phyloP scores from a whole-genome alignment of 2,113 vertebrate genomes.

The Oplegnathus fasciatus region DNA sequence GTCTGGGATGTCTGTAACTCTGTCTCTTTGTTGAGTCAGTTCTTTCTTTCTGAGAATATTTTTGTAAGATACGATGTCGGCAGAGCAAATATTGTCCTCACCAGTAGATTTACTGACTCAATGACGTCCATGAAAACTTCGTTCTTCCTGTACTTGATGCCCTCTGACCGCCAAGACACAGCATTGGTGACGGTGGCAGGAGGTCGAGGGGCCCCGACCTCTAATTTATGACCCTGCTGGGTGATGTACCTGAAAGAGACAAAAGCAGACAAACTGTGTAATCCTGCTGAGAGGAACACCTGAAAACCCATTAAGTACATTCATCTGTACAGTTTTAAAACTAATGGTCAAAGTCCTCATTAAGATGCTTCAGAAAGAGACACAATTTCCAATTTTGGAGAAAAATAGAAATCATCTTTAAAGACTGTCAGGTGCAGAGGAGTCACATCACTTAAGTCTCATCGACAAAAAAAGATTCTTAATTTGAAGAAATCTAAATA shows the following conservation, averaged over 20 bases:
- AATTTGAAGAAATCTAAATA: conserved; percentile 16
- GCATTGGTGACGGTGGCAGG: conserved; percentile 89
- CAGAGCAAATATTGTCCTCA: conserved; percentile 62
- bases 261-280: conserved; percentile 1
- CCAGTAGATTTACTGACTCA: conserved; percentile 88
- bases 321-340: conserved; percentile 21
- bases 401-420: conserved; percentile 14
- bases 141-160: conserved; percentile 89
- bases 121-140: conserved; percentile 90
- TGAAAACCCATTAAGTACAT: conserved; percentile 1
- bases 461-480: conserved; percentile 24
- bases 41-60: background rate
- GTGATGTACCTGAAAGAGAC: conserved; percentile 85
- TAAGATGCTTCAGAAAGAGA: background rate
- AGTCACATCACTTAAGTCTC: background rate
- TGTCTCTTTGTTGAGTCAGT: background rate
- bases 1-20: background rate
- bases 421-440: background rate
- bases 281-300: conserved; percentile 4
- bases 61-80: background rate
- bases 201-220: conserved; percentile 85
- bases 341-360: background rate
- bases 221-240: conserved; percentile 87
- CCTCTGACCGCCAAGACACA: conserved; percentile 88
- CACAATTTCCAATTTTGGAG: background rate